Evolutionary conservation across 2,888 invertebrate species (phyloP).

Genomic region (Anthophora plumipes): DNA sequence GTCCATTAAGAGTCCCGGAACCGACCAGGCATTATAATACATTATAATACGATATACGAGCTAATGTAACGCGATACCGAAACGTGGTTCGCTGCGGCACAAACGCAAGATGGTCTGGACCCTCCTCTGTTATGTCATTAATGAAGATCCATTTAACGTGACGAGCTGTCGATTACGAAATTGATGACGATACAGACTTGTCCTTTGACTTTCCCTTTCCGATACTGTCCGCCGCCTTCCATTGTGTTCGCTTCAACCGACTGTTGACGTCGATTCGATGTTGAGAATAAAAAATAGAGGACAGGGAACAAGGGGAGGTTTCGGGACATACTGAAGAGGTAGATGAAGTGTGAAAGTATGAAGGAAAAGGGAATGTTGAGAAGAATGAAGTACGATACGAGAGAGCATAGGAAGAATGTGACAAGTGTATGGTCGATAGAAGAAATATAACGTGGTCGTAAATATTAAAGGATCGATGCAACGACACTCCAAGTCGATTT

Average conservation of each 20-base stretch:
- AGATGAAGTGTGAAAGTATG: neutral
- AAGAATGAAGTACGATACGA: neutral
- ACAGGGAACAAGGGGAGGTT: neutral
- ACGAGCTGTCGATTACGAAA: slow-evolving; percentile 74
- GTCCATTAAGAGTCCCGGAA: slow-evolving; percentile 67
- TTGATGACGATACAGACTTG: slow-evolving; percentile 69
- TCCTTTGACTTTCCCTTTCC: slow-evolving; percentile 20
- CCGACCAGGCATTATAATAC: slow-evolving; percentile 62
- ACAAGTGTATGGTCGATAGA: neutral
- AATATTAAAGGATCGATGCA: too few relatives aligned
- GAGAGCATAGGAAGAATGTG: neutral
- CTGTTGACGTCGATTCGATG: slow-evolving; percentile 1
- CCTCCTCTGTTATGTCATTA: slow-evolving; percentile 70
- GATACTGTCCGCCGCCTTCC: neutral
- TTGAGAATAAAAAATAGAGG: neutral
- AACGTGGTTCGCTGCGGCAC: slow-evolving; percentile 57
- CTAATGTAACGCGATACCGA: slow-evolving; percentile 65
- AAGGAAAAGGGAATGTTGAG: neutral
- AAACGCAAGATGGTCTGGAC: slow-evolving; percentile 47
- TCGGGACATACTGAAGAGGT: neutral
- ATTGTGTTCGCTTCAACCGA: neutral
- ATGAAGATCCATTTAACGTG: slow-evolving; percentile 71
- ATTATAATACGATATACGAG: slow-evolving; percentile 63
- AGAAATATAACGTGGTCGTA: neutral
- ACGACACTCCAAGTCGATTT: too few relatives aligned